These are phyloP conservation scores for Cathartes aura DNA, from an alignment of 2,113 vertebrate genomes.

Conservation along the genomic window DNA sequence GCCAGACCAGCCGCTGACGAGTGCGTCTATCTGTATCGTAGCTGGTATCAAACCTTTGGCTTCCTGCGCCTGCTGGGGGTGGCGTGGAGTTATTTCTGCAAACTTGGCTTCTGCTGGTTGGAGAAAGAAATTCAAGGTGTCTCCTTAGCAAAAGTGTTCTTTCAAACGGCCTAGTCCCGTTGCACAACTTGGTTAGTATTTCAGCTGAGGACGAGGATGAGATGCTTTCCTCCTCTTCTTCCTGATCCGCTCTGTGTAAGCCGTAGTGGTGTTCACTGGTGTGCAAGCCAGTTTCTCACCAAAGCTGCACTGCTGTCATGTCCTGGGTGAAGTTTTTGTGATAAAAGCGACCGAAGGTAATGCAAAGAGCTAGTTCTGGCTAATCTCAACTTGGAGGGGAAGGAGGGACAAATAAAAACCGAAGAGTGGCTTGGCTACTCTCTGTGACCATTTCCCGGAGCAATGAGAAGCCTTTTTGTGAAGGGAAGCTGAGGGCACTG, in stretches of 20 bases:
- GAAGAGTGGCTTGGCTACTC: not conserved
- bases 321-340: not conserved
- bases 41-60: not conserved
- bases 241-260: not conserved
- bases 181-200: not conserved
- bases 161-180: not conserved
- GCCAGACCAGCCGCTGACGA: not conserved
- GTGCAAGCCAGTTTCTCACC: not conserved
- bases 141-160: not conserved
- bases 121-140: not conserved
- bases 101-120: not conserved
- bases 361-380: not conserved
- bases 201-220: not conserved
- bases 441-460: not conserved
- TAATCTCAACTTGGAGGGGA: not conserved
- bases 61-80: not conserved
- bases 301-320: not conserved
- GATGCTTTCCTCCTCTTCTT: not conserved
- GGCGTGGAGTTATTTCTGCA: not conserved
- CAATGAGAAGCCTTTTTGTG: not conserved
- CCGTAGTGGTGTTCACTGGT: not conserved
- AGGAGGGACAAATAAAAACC: not conserved
- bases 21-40: accelerated
- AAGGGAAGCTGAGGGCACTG: accelerated
- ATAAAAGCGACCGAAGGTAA: not conserved